Conservation (phyloP, 1,140 invertebrate species). For the Conopomorpha cramerella region DNA sequence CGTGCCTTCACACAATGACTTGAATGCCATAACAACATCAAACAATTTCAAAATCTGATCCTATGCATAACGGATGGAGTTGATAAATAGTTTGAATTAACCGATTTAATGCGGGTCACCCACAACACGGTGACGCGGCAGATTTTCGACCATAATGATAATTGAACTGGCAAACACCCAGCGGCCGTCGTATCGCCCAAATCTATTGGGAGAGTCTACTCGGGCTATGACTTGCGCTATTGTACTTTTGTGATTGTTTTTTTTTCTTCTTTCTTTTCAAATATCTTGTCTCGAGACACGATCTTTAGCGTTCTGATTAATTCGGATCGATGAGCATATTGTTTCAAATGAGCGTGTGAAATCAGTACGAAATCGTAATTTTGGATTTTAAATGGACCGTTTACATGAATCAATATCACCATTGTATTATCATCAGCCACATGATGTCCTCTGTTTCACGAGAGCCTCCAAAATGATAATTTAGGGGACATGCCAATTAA, state of each 20-base stretch:
- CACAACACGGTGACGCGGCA: constrained; percentile 45
- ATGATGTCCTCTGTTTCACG: too few species aligned
- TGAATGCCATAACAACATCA: constrained; percentile 52
- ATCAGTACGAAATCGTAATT: too few species aligned
- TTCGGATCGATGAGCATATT: constrained; percentile 50
- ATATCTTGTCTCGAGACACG: constrained; percentile 53
- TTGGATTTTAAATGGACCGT: too few species aligned
- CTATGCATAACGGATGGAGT: constrained; percentile 57
- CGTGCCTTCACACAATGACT: constrained; percentile 26
- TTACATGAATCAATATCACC: too few species aligned
- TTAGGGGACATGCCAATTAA: too few species aligned
- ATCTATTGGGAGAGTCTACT: constrained; percentile 27
- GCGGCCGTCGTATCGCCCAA: constrained; percentile 31
- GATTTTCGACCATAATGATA: constrained; percentile 47
- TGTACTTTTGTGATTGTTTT: constrained; percentile 16
- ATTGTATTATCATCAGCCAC: too few species aligned
- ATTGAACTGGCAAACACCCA: constrained; percentile 60
- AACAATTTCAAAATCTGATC: constrained; percentile 59
- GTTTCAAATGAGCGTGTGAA: constrained; percentile 34
- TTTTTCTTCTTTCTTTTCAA: constrained; percentile 36
- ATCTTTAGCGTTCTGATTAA: constrained; percentile 59
- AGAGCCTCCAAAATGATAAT: too few species aligned
- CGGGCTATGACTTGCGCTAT: not conserved
- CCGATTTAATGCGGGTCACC: constrained; percentile 60
- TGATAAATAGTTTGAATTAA: constrained; percentile 62